Base-by-base conservation (phyloP, 1,140 invertebrate species). In the Tetragnatha versicolor region DNA sequence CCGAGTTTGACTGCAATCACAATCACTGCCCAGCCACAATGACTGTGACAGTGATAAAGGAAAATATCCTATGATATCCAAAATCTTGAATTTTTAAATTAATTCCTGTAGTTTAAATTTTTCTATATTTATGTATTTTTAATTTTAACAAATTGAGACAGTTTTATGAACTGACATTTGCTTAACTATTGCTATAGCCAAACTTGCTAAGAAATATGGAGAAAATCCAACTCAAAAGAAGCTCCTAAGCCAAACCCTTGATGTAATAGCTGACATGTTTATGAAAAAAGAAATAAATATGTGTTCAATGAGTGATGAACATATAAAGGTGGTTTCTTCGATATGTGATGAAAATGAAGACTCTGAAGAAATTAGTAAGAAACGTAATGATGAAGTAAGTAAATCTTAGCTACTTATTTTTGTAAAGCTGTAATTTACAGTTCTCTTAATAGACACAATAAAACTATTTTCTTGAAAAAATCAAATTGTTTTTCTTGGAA, bases 191-290 rank as follows among this genome's bases (percentile, higher is more conserved):
- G n/a, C 25, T 65, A 17, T 51, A 77, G 75, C 17, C 45, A 31
- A 77, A 27, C 63, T 77, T 39, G 35, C 14, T 14, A 77, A 22
- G 9, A 51, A 47, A 39, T 66, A 37, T 58, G 75, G 61, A n/a
- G 4, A n/a, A 9, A 66, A 22, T 29, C 25, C 58, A 35, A 42
- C 75, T 12, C 75, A 77, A 39, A 77, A 39, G 12, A 58, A 53
- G 29, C 49, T 79, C 22, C 29, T 31, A 14, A 73, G 69, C 31
- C 35, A 79, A 35, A 79, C 69, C 49, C 37, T 70, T 10, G 66
- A 70, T 25, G 37, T 79, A 6, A 31, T 70, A 29, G 77, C 77
- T 47, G 27, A 29, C 9, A 79, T 79, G 65, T 33, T 79, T n/a
- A 61, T 61, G 29, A 53, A 51, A 17, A 53, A 77, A 37, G 31